Evolutionary conservation across 2,113 vertebrate species (phyloP), one percentile per base, ranked within the genome.

Genomic region (Uria aalge): DNA sequence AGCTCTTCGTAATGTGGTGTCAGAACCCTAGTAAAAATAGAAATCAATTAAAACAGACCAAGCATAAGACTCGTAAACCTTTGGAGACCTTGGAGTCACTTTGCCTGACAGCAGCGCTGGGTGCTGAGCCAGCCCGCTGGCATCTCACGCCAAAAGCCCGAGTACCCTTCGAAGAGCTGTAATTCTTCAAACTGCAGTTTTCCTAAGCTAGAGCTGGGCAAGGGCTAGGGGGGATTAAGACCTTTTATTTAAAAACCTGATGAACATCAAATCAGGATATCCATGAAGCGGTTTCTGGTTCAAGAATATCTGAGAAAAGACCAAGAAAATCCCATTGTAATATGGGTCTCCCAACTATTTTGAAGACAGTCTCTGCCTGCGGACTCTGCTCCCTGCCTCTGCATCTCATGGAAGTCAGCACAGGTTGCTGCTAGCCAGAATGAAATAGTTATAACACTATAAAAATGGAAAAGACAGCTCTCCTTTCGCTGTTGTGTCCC

Each of bases 31-130:
- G 60, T 79, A 67, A 85, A 81, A 95, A 40, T 55, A 96, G 47
- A 86, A 59, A 74, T 84, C 91, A 81, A 15, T 92, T 93, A 88
- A 80, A 91, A 55, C 55, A 77, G 78, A 48, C 55, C 72, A 91
- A 90, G 79, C 79, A 23, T 68, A 43, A 64, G 41, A 55, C 38
- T 84, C 11, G 0, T 55, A 88, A 92, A 81, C 34, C 66, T 71
- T 90, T 62, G 47, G 47, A 92, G n/a, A 52, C 73, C 53, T 74
- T 68, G 56, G 62, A 94, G 85, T 66, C 3, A 3, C 52, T 47
- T 17, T 71, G 69, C 41, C 87, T 88, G 86, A 60, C 68, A 78
- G 85, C 66, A 77, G 50, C 66, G 4, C 27, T 38, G 1, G 0
- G 34, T 76, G 53, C 78, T 71, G 72, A 91, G 38, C 38, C 76